Base-by-base conservation (phyloP, 2,888 invertebrate species). In the Leptopilina syphax region DNA sequence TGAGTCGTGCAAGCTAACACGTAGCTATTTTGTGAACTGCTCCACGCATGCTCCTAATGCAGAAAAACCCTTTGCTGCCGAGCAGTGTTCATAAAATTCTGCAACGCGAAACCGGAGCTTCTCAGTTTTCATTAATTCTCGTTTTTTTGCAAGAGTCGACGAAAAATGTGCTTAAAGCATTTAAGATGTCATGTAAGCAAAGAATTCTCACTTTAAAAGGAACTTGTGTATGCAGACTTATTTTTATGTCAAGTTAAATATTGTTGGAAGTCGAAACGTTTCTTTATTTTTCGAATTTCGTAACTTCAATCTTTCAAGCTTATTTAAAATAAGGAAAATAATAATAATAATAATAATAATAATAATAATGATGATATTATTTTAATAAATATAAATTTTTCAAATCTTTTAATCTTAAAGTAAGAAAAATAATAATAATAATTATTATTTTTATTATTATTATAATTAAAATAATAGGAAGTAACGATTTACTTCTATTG, bases 111-210 rank as follows among this genome's bases (percentile, higher is more conserved):
- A 60, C 57, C 73, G 34, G 73, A 54, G n/a, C n/a, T 7, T 41
- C 24, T 70, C 13, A 70, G 47, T 70, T 70, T 70, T 73, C 57
- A 73, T 73, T 73, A 9, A 57, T 57, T 13, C 57, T 57, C n/a
- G 34, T 34, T 24, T 73, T 73, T 54, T 54, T 34, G 34, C 57
- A 60, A 60, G 13, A n/a, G 57, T 3, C 9, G n/a, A 57, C 73
- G 2, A 9, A 60, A 73, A 73, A 34, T 57, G 34, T 41, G 34
- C 13, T 54, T 13, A 13, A 70, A 27, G 34, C 73, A 34, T 41
- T 73, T 73, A 41, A n/a, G n/a, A 34, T 57, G 18, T 73, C 9
- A 27, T 50, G 54, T n/a, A 34, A 70, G 50, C 70, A 27, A 70
- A 70, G 44, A 44, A 44, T 44, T 44, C 44, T 44, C 44, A 44